Evolutionary conservation across 2,113 vertebrate genomes (phyloP), one percentile per base, ranked within the genome.

Genomic region (Oncorhynchus tshawytscha): DNA sequence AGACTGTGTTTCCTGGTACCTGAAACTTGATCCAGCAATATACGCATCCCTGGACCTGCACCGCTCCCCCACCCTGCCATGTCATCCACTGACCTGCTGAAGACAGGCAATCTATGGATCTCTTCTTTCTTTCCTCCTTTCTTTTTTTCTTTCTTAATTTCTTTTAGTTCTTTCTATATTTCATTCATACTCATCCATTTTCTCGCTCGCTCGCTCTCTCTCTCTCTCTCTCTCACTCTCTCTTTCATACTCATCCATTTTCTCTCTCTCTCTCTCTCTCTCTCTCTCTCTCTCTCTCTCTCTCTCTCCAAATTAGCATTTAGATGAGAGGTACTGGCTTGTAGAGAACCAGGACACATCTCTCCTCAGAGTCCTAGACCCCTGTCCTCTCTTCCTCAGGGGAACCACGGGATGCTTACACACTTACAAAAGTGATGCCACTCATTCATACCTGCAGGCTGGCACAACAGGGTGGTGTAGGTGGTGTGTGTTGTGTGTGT

Each of bases 271-370:
- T 25, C 25, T 25, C 25, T 25, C 25, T 27, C 25, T 25, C 25
- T 25, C 25, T n/a, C 57, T 20, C 8, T 54, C 3, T 60, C 20
- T 60, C 20, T n/a, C 18, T 60, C 15, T 60, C 59, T 22, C 15
- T 62, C 59, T 62, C 16, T 15, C 16, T 15, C 16, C 27, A 34
- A 78, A 80, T 83, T 83, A 78, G 79, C 79, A 85, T 85, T 81
- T 85, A 74, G 70, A 81, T 76, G 73, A 74, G 75, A 54, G 16
- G 59, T 31, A 68, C 79, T 54, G 51, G 51, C 67, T 51, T 8
- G n/a, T 22, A n/a, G 20, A 62, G 59, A 62, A 62, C n/a, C 59
- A 62, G n/a, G n/a, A n/a, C n/a, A 8, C 59, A 62, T 11, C 59
- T 62, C 59, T 54, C 51, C 51, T 54, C 49, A 77, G 49, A 79